These are phyloP conservation scores for Myotis yumanensis DNA, from an alignment of 2,113 vertebrate genomes.

Conservation along the genomic window DNA sequence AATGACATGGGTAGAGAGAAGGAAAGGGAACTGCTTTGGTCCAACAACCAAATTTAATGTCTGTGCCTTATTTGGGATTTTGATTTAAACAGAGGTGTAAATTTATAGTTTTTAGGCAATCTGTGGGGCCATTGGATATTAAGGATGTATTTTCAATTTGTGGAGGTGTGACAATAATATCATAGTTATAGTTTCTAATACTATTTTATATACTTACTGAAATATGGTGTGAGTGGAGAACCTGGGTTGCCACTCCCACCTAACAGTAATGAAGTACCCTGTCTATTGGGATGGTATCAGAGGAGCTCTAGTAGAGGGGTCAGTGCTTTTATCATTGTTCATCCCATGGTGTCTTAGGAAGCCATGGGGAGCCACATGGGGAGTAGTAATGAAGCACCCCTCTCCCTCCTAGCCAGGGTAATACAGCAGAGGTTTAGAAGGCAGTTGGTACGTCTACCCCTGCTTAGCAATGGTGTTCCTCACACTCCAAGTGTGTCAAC, in stretches of 20 bases:
- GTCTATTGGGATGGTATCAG: background rate
- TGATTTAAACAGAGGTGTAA: background rate
- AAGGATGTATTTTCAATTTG: slow-evolving; percentile 2
- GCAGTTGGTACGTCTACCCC: background rate
- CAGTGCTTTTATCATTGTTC: background rate
- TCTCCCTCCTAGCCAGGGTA: background rate
- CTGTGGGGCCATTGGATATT: background rate
- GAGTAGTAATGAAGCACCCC: background rate
- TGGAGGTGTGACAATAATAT: background rate
- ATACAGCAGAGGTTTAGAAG: background rate
- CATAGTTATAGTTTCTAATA: slow-evolving; percentile 1
- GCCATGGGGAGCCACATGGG: background rate
- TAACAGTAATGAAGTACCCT: background rate
- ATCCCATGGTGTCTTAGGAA: background rate
- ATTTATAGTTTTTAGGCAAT: background rate
- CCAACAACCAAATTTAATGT: background rate
- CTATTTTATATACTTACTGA: background rate
- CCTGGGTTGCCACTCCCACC: background rate
- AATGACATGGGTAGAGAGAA: background rate
- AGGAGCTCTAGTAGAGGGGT: background rate
- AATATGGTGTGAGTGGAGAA: background rate
- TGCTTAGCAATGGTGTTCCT: background rate
- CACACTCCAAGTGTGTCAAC: background rate
- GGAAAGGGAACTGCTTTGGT: background rate
- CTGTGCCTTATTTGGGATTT: background rate